phyloP scores from a whole-genome alignment of 1,140 invertebrate species.

The Procambarus clarkii region DNA sequence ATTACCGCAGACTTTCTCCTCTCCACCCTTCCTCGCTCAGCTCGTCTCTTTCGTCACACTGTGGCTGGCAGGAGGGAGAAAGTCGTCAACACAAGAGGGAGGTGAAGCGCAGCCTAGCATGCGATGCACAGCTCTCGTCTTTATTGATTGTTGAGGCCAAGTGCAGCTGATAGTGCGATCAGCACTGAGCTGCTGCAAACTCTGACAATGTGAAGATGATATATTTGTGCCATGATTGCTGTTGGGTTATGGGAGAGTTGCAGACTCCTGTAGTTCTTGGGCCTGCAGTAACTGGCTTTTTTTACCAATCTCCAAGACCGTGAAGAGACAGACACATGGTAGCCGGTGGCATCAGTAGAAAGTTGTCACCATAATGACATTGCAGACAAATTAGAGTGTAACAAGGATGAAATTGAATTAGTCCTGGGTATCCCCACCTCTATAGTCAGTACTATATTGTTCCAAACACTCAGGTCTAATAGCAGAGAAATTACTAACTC shows the following conservation, averaged over 20 bases:
- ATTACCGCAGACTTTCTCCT: slow-evolving; percentile 1
- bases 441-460: too few species aligned
- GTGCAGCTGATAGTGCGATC: background rate
- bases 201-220: background rate
- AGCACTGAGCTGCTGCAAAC: background rate
- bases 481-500: too few species aligned
- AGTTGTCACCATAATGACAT: too few species aligned
- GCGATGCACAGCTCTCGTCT: background rate
- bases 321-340: too few species aligned
- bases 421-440: too few species aligned
- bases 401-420: too few species aligned
- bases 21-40: background rate
- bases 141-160: slow-evolving; percentile 14
- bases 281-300: too few species aligned
- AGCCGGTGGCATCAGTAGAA: too few species aligned
- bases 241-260: background rate
- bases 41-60: background rate
- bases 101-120: slow-evolving; percentile 12
- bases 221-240: background rate
- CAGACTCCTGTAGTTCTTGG: background rate
- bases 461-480: too few species aligned
- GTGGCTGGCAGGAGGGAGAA: background rate
- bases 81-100: background rate
- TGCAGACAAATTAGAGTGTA: too few species aligned
- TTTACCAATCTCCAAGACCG: too few species aligned